These are phyloP conservation scores for Bergia sp. DNA, from an alignment of 92 coral and sea anemone genomes.

Conservation along the genomic window DNA sequence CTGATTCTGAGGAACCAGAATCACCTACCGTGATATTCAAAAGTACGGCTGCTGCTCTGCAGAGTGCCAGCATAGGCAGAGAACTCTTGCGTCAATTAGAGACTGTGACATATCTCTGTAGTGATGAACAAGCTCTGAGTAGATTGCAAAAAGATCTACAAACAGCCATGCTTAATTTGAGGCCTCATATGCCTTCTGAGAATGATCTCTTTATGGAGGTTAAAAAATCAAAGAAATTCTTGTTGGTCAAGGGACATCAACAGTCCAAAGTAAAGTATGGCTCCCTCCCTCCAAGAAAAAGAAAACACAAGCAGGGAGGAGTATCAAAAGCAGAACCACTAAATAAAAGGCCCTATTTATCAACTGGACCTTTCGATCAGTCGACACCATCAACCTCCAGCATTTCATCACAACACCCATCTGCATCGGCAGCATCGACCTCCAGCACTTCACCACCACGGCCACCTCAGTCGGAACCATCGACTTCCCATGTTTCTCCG, in stretches of 20 bases:
- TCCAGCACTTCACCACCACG: too few relatives aligned
- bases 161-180: slow-evolving; percentile 12
- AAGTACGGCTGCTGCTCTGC: slow-evolving; percentile 18
- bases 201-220: slow-evolving; percentile 22
- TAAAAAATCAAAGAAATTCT: slow-evolving; percentile 6
- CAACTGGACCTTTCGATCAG: too few relatives aligned
- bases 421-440: too few relatives aligned
- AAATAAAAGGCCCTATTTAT: not conserved
- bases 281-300: not conserved
- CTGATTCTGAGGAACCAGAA: not conserved
- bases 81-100: slow-evolving; percentile 10
- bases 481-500: too few relatives aligned
- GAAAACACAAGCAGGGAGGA: not conserved
- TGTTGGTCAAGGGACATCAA: not conserved
- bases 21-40: not conserved
- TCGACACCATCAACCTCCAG: not conserved
- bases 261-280: not conserved
- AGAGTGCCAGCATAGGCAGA: slow-evolving; percentile 32
- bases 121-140: too few relatives aligned
- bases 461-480: too few relatives aligned
- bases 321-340: too few relatives aligned
- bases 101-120: too few relatives aligned
- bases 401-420: too few relatives aligned
- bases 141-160: slow-evolving; percentile 29
- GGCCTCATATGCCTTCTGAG: slow-evolving; percentile 11